A percentile compares a stretch with the other conserved stretches of the same genome.
Conservation (phyloP, 2,888 invertebrate genomes). For the Nipponacmea schrenckii region DNA sequence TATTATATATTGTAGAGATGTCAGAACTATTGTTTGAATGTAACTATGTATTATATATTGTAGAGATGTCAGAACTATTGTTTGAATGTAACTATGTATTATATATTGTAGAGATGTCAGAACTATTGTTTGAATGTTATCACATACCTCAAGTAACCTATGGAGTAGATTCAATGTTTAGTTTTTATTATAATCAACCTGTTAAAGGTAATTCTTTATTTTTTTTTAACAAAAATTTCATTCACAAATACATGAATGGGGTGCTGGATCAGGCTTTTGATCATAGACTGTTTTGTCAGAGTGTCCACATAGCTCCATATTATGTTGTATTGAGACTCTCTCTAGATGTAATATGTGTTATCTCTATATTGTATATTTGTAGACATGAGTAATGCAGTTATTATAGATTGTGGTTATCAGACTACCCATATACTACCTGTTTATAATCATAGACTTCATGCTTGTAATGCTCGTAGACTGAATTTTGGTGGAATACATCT, state of each 20-base stretch:
- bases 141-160: constrained; percentile 86
- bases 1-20: too few relatives aligned
- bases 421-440: constrained; percentile 89
- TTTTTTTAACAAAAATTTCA: too few relatives aligned
- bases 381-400: constrained; percentile 73
- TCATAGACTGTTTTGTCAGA: too few relatives aligned
- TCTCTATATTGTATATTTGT: constrained; percentile 12
- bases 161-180: constrained; percentile 82
- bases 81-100: too few relatives aligned
- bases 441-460: constrained; percentile 75
- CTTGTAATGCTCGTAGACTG: constrained; percentile 80
- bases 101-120: constrained; percentile 86
- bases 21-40: too few relatives aligned
- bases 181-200: constrained; percentile 58
- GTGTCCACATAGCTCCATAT: too few relatives aligned
- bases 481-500: constrained; percentile 90
- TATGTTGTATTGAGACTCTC: background rate
- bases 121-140: constrained; percentile 92
- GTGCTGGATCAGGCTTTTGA: too few relatives aligned
- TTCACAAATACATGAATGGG: too few relatives aligned
- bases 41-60: too few relatives aligned
- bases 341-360: too few relatives aligned
- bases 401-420: constrained; percentile 88
- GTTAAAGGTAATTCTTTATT: constrained; percentile 37
- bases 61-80: too few relatives aligned